phyloP scores from a whole-genome alignment of 1,140 invertebrate species.

The Drosophila neocordata region DNA sequence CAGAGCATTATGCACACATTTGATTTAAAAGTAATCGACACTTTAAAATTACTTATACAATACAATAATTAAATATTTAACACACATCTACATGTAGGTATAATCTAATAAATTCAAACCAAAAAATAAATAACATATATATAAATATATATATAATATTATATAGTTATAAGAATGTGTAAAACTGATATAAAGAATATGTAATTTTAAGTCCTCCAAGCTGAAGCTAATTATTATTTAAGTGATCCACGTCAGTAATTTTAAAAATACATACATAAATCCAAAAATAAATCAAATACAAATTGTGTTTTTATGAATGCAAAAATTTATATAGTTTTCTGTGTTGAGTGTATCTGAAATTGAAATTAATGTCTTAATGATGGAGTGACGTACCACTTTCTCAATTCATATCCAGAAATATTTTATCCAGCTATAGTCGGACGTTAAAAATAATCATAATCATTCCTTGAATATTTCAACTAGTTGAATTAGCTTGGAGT shows the following conservation, averaged over 20 bases:
- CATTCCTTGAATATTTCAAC: too few species aligned
- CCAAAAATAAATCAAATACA: neutral
- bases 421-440: too few species aligned
- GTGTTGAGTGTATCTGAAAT: too few species aligned
- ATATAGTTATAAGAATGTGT: conserved; percentile 12
- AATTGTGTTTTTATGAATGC: neutral
- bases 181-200: conserved; percentile 20
- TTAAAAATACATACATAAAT: conserved; percentile 17
- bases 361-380: too few species aligned
- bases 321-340: neutral
- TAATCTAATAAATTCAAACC: conserved; percentile 49
- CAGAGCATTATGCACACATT: conserved; percentile 1
- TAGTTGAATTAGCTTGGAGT: too few species aligned
- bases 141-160: conserved; percentile 42
- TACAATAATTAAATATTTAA: conserved; percentile 11
- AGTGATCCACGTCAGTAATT: conserved; percentile 16
- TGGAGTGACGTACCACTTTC: too few species aligned
- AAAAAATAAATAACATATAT: conserved; percentile 37
- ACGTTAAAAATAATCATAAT: too few species aligned
- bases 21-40: conserved; percentile 6
- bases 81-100: conserved; percentile 37
- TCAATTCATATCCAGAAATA: too few species aligned
- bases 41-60: conserved; percentile 5
- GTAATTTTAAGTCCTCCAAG: conserved; percentile 17
- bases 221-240: conserved; percentile 20